These are phyloP conservation scores for Sebastes iracundus DNA, from an alignment of 2,797 vertebrate genomes.

Conservation along the genomic window DNA sequence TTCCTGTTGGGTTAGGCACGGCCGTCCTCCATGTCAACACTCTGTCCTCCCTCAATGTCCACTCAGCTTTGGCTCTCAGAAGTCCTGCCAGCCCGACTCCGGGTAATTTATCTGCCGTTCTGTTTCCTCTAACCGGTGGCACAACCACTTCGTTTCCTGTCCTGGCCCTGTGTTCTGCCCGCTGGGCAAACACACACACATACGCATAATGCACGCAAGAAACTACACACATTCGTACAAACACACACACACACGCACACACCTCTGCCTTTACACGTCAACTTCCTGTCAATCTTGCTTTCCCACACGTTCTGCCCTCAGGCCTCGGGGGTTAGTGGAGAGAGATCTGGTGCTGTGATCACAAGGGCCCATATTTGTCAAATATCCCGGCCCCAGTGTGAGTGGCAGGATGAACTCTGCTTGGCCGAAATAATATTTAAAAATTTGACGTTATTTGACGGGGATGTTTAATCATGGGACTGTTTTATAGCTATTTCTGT, in stretches of 20 bases:
- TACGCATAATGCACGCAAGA: conserved; percentile 22
- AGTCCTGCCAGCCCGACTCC: conserved; percentile 73
- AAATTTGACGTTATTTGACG: neutral
- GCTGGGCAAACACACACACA: conserved; percentile 65
- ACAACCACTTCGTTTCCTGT: conserved; percentile 70
- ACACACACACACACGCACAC: conserved; percentile 46
- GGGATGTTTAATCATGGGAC: neutral
- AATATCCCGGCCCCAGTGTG: conserved; percentile 20
- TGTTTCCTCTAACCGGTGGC: conserved; percentile 72
- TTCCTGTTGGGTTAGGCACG: conserved; percentile 52
- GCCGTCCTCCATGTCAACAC: conserved; percentile 62
- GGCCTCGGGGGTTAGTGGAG: conserved; percentile 40
- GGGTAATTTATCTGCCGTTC: conserved; percentile 72
- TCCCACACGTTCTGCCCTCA: conserved; percentile 62
- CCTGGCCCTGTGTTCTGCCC: conserved; percentile 63
- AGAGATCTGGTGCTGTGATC: conserved; percentile 64
- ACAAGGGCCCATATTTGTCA: conserved; percentile 49
- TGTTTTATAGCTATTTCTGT: neutral
- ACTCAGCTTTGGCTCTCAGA: conserved; percentile 64
- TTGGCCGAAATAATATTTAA: neutral
- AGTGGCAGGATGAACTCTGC: conserved; percentile 34
- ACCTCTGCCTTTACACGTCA: conserved; percentile 62
- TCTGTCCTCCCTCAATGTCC: conserved; percentile 63
- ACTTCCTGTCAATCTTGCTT: conserved; percentile 70
- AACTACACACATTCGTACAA: conserved; percentile 29